A percentile compares a stretch with the other conserved stretches of the same genome.
These are phyloP conservation scores for Hoplodrina blanda DNA, from an alignment of 2,888 invertebrate species.

Conservation along the genomic window DNA sequence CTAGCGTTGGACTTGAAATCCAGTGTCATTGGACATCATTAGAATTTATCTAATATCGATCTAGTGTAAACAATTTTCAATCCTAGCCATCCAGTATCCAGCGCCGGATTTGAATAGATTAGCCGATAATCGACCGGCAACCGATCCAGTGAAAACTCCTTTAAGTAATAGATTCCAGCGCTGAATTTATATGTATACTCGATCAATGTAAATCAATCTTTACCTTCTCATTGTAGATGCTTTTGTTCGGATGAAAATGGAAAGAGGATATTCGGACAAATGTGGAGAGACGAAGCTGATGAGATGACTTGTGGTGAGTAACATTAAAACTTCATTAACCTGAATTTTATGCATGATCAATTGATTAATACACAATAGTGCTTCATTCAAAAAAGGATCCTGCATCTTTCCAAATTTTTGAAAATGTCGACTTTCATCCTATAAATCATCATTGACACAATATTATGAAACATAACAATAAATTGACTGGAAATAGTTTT, in stretches of 20 bases:
- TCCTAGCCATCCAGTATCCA: no score
- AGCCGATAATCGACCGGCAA: neutral
- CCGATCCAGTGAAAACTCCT: neutral
- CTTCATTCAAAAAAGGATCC: slow-evolving; percentile 28
- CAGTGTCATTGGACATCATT: neutral
- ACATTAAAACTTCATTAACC: slow-evolving; percentile 33
- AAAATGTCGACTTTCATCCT: slow-evolving; percentile 7
- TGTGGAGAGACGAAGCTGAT: slow-evolving; percentile 89
- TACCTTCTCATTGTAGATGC: slow-evolving; percentile 86
- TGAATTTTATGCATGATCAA: slow-evolving; percentile 58
- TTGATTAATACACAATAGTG: slow-evolving; percentile 12
- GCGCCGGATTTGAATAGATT: neutral
- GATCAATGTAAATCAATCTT: neutral
- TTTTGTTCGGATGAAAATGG: slow-evolving; percentile 92
- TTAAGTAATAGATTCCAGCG: neutral
- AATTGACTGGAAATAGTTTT: slow-evolving; percentile 5
- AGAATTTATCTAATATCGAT: neutral
- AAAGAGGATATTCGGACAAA: slow-evolving; percentile 92
- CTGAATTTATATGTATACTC: no score
- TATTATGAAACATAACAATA: slow-evolving; percentile 11
- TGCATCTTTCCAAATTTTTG: slow-evolving; percentile 33
- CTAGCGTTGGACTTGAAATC: neutral
- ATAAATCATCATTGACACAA: slow-evolving; percentile 14
- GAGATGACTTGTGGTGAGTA: slow-evolving; percentile 93
- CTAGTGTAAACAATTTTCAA: neutral